Percentiles rank a stretch among this genome's conserved stretches.
Evolutionary conservation across 2,113 vertebrate genomes (phyloP).

Genomic region (Aegotheles bennettii): DNA sequence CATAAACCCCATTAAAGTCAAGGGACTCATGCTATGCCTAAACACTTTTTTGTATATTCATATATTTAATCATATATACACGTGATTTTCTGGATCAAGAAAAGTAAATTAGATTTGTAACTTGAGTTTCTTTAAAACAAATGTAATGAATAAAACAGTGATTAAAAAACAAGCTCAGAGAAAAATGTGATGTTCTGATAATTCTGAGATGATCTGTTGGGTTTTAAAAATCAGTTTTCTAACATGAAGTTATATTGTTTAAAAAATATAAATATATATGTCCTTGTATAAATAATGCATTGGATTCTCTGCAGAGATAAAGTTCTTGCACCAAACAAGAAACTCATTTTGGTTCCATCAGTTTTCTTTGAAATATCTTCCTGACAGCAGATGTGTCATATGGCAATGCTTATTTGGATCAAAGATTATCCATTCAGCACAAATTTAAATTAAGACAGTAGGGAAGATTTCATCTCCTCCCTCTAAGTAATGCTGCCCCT

Average conservation of each 20-base stretch:
- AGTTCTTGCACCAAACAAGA: neutral
- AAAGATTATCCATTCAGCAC: neutral
- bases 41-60: neutral
- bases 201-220: neutral
- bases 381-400: neutral
- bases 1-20: neutral
- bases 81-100: neutral
- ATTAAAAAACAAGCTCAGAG: neutral
- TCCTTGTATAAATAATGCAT: neutral
- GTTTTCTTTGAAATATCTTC: neutral
- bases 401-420: neutral
- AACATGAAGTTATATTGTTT: neutral
- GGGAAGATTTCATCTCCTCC: neutral
- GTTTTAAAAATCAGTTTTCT: neutral
- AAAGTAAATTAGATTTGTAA: neutral
- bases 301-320: neutral
- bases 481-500: neutral
- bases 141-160: neutral
- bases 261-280: no score
- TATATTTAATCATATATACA: neutral
- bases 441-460: slow-evolving; percentile 3
- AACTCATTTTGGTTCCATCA: neutral
- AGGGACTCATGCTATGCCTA: neutral
- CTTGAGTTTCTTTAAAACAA: neutral
- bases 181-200: neutral